These are phyloP conservation scores for Meloidogyne floridensis DNA, from an alignment of 1,140 invertebrate genomes.

Conservation along the genomic window DNA sequence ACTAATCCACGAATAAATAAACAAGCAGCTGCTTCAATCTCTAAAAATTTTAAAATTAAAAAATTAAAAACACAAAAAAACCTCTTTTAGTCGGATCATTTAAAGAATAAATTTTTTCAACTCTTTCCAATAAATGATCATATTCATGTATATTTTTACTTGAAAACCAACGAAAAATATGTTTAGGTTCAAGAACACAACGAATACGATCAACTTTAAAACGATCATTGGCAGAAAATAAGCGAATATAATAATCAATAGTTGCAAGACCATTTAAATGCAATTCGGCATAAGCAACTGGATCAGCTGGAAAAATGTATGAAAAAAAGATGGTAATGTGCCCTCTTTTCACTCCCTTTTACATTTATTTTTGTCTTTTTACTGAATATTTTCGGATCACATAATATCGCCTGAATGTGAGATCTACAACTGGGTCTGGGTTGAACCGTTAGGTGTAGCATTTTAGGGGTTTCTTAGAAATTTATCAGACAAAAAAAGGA, in stretches of 20 bases:
- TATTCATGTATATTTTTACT: conserved; percentile 23
- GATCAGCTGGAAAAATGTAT: conserved; percentile 19
- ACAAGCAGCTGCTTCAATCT: conserved; percentile 31
- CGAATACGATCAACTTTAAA: conserved; percentile 28
- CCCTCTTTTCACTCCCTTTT: too few species aligned
- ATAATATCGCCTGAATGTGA: too few species aligned
- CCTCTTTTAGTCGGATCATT: conserved; percentile 4
- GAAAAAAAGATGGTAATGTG: too few species aligned
- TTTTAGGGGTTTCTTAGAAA: too few species aligned
- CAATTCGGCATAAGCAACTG: not conserved
- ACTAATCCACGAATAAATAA: conserved; percentile 30
- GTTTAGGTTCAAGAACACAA: conserved; percentile 8
- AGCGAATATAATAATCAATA: conserved; percentile 9
- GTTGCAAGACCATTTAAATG: conserved; percentile 23
- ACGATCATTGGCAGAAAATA: conserved; percentile 5
- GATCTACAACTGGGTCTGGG: too few species aligned
- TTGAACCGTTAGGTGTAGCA: too few species aligned
- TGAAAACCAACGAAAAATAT: conserved; percentile 6
- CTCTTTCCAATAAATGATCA: conserved; percentile 29
- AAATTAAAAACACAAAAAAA: not conserved
- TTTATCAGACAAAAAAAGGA: too few species aligned
- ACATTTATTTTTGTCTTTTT: too few species aligned
- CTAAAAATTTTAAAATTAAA: conserved; percentile 1
- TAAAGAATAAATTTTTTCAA: not conserved
- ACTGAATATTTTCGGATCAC: too few species aligned